Evolutionary conservation across 1,140 invertebrate genomes (phyloP), one percentile per base, ranked within the genome.

Genomic region (Anadara kagoshimensis): DNA sequence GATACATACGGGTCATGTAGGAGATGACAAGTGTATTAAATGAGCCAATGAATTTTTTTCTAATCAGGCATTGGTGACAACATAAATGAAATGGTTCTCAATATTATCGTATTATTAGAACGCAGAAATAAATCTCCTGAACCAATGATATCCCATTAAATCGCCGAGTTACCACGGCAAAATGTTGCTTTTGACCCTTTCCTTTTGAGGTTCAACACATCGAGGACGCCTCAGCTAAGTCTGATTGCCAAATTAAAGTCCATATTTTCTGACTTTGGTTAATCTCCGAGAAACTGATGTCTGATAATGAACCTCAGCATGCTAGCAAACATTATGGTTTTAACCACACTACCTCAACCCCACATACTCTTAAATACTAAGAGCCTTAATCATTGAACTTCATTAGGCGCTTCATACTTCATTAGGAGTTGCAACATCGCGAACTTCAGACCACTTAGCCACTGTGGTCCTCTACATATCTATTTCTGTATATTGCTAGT

Each of bases 301-400:
- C 74, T 18, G 82, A 84, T 61, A 83, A 82, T 63, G 78, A 73
- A n/a, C 78, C 80, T 10, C 72, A 82, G 54, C 86, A 78, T 51
- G 22, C 71, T 16, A 67, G 56, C 24, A 12, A 47, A n/a, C n/a
- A n/a, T n/a, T n/a, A n/a, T n/a, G n/a, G n/a, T n/a, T n/a, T n/a
- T n/a, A n/a, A n/a, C n/a, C n/a, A n/a, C n/a, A n/a, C n/a, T n/a
- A n/a, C n/a, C n/a, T n/a, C n/a, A n/a, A 16, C 79, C 78, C 18
- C n/a, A n/a, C n/a, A n/a, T n/a, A n/a, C n/a, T n/a, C n/a, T n/a
- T n/a, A n/a, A n/a, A n/a, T n/a, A n/a, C n/a, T n/a, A n/a, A n/a
- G n/a, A n/a, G n/a, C n/a, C n/a, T n/a, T n/a, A n/a, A n/a, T n/a
- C n/a, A n/a, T n/a, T n/a, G n/a, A n/a, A n/a, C n/a, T n/a, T n/a